Evolutionary conservation across 2,797 vertebrate genomes (phyloP), one percentile per base, ranked within the genome.

Genomic region (Poliocrania exsul): DNA sequence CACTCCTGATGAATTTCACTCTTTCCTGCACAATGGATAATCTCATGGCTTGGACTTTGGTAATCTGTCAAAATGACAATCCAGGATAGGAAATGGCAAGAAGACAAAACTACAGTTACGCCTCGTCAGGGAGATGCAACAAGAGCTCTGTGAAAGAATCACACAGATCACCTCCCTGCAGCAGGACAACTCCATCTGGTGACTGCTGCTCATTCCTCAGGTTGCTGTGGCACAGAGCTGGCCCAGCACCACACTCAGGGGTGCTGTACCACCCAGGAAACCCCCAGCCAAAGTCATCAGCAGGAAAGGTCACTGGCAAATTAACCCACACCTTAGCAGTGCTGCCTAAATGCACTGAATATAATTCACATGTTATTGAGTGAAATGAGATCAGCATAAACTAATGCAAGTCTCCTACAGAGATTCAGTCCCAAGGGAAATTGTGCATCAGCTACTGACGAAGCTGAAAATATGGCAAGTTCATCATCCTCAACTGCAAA

Each of bases 41-140:
- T 93, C 94, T 94, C 82, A 35, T 26, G 77, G 88, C 79, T 88
- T 84, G 88, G 90, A 88, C 94, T 88, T 86, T 17, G 87, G 67
- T 94, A 61, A 92, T 96, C 93, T 95, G 88, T 96, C 96, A 94
- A 93, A 94, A 81, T 90, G 95, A 96, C 95, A 96, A 71, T 71
- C 51, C 85, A 16, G 91, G 80, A 79, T 11, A 71, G 87, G 77
- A 88, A 93, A 95, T 10, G 42, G 95, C 91, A 91, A 86, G 70
- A 88, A 92, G 92, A 93, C 91, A 92, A 96, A 93, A 92, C 87
- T 56, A 67, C 28, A 49, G 93, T 84, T 85, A 79, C 26, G 37
- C 87, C 88, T 95, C 16, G 6, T 86, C 93, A 56, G 82, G 88
- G 90, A 95, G 95, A 84, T n/a, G 77, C 94, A 95, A 72, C 66